Percentiles rank a stretch among this genome's conserved stretches.
phyloP scores from a whole-genome alignment of 1,140 invertebrate genomes.

The Drosophila bocqueti region DNA sequence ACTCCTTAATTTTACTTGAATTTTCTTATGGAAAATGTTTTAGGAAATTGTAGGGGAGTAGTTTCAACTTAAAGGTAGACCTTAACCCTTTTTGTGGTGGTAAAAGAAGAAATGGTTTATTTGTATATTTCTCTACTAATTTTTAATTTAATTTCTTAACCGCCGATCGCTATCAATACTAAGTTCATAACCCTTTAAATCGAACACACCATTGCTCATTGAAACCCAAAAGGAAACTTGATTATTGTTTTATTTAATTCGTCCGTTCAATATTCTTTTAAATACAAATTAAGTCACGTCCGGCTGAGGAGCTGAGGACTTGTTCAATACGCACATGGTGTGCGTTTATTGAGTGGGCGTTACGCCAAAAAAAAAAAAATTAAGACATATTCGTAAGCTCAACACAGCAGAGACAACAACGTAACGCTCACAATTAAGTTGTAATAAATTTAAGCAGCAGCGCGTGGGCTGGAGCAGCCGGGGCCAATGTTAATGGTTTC shows the following conservation, averaged over 20 bases:
- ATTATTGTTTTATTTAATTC: not conserved
- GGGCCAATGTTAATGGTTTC: slow-evolving; percentile 41
- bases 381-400: slow-evolving; percentile 62
- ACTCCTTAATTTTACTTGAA: not conserved
- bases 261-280: not conserved
- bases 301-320: not conserved
- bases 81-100: no score
- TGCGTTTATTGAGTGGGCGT: slow-evolving; percentile 40
- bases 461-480: slow-evolving; percentile 55
- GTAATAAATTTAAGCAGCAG: slow-evolving; percentile 67
- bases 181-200: not conserved
- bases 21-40: no score
- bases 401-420: slow-evolving; percentile 22
- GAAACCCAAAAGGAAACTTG: not conserved
- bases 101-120: no score
- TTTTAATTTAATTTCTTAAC: no score
- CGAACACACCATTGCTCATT: not conserved
- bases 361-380: slow-evolving; percentile 40
- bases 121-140: no score
- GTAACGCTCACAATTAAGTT: slow-evolving; percentile 73
- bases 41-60: not conserved
- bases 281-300: slow-evolving; percentile 35
- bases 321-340: not conserved
- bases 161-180: no score
- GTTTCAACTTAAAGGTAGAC: no score